A percentile compares a stretch with the other conserved stretches of the same genome.
phyloP scores from a whole-genome alignment of 1,140 invertebrate genomes.

The Wiebesia pumilae region DNA sequence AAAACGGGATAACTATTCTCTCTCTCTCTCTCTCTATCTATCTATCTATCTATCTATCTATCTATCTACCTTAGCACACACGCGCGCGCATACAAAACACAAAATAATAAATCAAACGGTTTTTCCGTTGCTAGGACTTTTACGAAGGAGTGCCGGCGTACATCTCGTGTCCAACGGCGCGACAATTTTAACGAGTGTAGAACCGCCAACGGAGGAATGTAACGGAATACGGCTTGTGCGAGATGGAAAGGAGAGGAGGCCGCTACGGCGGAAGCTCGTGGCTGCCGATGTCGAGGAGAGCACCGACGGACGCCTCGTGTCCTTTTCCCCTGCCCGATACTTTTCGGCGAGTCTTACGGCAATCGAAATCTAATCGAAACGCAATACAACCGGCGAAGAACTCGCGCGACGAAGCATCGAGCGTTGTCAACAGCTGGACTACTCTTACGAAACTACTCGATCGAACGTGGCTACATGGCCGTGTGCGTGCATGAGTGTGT shows the following conservation, averaged over 20 bases:
- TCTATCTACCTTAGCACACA: background rate
- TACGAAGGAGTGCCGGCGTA: constrained; percentile 4
- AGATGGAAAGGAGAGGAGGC: constrained; percentile 11
- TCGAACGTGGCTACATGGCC: background rate
- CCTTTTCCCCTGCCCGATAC: no score
- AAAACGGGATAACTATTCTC: background rate
- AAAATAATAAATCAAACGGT: constrained; percentile 8
- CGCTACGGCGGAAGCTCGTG: background rate
- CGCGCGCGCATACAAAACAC: background rate
- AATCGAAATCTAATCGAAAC: background rate
- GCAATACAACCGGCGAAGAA: background rate
- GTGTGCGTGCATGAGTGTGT: background rate
- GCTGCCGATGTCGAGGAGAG: no score
- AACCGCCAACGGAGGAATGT: background rate
- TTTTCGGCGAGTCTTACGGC: background rate
- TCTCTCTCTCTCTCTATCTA: no score
- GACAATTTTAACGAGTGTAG: constrained; percentile 27
- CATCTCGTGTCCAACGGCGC: background rate
- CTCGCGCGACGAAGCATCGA: no score
- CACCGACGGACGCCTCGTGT: no score
- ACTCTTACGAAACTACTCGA: background rate
- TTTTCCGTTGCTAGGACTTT: background rate
- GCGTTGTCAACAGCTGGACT: no score
- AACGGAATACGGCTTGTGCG: constrained; percentile 13
- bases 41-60: no score